phyloP scores from a whole-genome alignment of 2,113 vertebrate species.

The Podiceps cristatus region DNA sequence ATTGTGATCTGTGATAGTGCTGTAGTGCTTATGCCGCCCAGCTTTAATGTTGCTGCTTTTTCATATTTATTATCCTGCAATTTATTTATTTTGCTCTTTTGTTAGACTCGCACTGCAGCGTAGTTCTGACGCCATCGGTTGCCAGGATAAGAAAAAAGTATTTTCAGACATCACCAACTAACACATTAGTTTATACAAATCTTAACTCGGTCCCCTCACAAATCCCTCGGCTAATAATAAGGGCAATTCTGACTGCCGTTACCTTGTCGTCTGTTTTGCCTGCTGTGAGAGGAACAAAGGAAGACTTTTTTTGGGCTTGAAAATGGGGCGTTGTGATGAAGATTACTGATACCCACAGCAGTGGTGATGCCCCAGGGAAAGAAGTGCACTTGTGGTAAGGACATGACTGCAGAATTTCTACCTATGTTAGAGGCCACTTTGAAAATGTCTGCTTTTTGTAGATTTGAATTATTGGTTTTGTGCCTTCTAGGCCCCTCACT shows the following conservation, averaged over 20 bases:
- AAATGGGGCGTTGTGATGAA: not conserved
- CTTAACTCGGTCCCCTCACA: not conserved
- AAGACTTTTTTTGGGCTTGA: not conserved
- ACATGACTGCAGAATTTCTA: not conserved
- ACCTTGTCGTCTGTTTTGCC: not conserved
- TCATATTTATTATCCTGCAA: not conserved
- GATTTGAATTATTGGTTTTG: not conserved
- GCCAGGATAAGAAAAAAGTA: not conserved
- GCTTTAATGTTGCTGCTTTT: not conserved
- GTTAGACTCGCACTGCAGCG: not conserved
- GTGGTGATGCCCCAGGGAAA: not conserved
- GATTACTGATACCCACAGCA: not conserved
- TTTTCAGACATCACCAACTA: not conserved
- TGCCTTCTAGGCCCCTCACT: not conserved
- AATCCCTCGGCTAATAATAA: not conserved
- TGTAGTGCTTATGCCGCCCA: not conserved
- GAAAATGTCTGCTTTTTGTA: not conserved
- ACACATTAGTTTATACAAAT: not conserved
- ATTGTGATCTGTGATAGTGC: not conserved
- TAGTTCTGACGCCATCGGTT: not conserved
- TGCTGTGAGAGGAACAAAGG: not conserved
- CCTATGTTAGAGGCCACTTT: fast-evolving
- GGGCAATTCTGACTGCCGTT: not conserved
- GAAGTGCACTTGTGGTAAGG: not conserved
- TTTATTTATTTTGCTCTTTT: not conserved